A percentile compares a stretch with the other conserved stretches of the same genome.
Conservation (phyloP, 2,113 vertebrate species). For the Carassius gibelio region DNA sequence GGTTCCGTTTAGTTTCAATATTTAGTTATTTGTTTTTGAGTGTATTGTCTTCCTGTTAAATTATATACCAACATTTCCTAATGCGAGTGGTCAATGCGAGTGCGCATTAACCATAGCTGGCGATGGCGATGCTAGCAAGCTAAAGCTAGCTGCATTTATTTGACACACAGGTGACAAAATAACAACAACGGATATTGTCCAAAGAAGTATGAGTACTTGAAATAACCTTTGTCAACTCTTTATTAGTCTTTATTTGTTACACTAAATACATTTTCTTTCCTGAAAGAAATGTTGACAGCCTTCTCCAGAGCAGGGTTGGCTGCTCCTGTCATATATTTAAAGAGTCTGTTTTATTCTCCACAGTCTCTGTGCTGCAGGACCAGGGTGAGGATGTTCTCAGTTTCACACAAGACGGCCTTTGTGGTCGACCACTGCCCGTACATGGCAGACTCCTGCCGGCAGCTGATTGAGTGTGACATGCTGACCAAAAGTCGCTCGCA, state of each 20-base stretch:
- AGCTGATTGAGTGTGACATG: slow-evolving; percentile 98
- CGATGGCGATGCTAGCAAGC: slow-evolving; percentile 27
- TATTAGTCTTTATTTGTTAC: too few species aligned
- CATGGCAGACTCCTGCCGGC: slow-evolving; percentile 96
- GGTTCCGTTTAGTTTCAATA: neutral
- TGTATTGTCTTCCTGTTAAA: neutral
- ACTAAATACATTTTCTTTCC: neutral
- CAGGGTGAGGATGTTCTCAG: slow-evolving; percentile 93
- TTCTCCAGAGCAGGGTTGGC: neutral
- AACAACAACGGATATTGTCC: neutral
- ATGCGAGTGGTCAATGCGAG: neutral
- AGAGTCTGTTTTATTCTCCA: neutral
- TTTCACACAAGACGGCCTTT: slow-evolving; percentile 97
- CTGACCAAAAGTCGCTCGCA: slow-evolving; percentile 92
- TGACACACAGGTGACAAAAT: slow-evolving; percentile 9
- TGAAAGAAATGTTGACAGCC: neutral
- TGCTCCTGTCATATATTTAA: neutral
- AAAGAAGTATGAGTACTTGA: neutral
- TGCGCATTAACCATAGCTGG: neutral
- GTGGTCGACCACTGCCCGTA: slow-evolving; percentile 98
- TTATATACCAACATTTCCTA: neutral
- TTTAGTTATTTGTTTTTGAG: neutral
- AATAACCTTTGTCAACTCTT: neutral
- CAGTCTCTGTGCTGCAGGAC: neutral
- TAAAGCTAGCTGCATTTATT: slow-evolving; percentile 20